Evolutionary conservation across 2,888 invertebrate genomes (phyloP), one percentile per base, ranked within the genome.

Genomic region (Cyclophora punctaria): DNA sequence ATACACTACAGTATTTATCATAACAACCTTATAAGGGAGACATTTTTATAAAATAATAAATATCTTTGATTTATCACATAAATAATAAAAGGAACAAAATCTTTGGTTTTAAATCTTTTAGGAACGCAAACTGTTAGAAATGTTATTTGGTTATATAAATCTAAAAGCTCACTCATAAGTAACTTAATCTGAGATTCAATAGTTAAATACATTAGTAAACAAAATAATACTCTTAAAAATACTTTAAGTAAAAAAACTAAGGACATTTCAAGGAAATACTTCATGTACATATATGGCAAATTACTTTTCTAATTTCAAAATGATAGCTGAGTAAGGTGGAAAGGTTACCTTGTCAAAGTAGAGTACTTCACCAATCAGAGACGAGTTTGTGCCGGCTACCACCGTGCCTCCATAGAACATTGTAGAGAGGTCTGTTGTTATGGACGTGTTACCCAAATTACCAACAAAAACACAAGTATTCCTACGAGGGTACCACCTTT

Each of bases 401-500:
- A 89, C 83, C 2, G 74, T 80, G 0, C 96, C 96, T 47, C 94
- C 93, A 69, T 95, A 96, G 72, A 94, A 93, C 78, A 93, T 90
- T 1, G 91, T 90, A 0, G 95, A 94, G 51, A 96, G 84, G 80
- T 96, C 95, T 48, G 92, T 91, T 2, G 90, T 90, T 42, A 92
- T 90, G 20, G 89, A 80, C 5, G 73, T 73, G 42, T 74, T 82
- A 0, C 93, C 94, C 3, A 95, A 88, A 83, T 96, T 96, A 2
- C 92, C 92, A 0, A 95, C 91, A 53, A 94, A 91, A 0, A 94
- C 93, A 69, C 93, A 95, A 0, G 94, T 92, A 68, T 94, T 93
- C 52, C 94, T 90, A 7, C 96, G 90, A 0, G 95, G 95, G 76
- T 93, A 95, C 90, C 93, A 93, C 45, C 96, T 89, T 69, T 96